phyloP scores from a whole-genome alignment of 2,888 invertebrate genomes.

The Vesta saturnalis region DNA sequence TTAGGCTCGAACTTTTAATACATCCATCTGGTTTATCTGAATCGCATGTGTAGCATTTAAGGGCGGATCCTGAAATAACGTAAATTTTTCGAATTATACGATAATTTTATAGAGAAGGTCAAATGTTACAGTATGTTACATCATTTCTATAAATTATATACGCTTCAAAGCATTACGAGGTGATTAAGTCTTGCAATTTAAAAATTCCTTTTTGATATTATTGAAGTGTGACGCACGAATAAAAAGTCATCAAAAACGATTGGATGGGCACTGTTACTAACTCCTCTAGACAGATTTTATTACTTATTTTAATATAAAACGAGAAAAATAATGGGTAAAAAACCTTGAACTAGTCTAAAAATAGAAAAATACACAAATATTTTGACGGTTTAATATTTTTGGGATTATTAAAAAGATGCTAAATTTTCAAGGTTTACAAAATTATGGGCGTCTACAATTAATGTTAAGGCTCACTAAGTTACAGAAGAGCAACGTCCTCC shows the following conservation, averaged over 20 bases:
- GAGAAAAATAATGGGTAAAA: neutral
- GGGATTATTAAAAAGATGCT: neutral
- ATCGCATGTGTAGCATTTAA: conserved; percentile 9
- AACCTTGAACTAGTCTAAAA: conserved; percentile 5
- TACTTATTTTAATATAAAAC: neutral
- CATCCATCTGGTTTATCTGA: conserved; percentile 20
- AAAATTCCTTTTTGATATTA: neutral
- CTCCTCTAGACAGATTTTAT: neutral
- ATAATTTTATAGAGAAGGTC: neutral
- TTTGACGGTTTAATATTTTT: neutral
- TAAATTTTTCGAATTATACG: neutral
- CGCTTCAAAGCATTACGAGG: neutral
- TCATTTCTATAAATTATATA: neutral
- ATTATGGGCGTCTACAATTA: neutral
- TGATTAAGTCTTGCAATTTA: neutral
- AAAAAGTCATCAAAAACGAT: neutral
- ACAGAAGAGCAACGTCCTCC: neutral
- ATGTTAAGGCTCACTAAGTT: neutral
- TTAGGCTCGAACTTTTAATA: conserved; percentile 11
- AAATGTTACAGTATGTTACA: neutral
- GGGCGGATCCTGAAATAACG: neutral
- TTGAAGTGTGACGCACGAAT: neutral
- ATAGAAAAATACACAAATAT: neutral
- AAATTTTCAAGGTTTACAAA: neutral
- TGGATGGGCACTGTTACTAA: neutral